phyloP scores from a whole-genome alignment of 2,113 vertebrate species.

The Lepisosteus osseus region DNA sequence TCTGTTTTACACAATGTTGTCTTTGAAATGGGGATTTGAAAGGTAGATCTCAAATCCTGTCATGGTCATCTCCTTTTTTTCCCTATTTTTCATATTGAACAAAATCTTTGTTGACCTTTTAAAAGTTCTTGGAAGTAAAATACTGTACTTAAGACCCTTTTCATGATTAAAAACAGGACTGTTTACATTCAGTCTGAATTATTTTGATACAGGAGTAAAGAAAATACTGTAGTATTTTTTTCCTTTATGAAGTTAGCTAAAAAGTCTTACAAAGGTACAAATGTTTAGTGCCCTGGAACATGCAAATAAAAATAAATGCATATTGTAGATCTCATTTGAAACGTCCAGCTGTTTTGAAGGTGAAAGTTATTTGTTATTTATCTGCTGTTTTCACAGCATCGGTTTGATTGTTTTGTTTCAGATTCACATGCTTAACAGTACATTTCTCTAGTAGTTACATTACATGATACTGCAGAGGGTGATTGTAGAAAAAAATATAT shows the following conservation, averaged over 20 bases:
- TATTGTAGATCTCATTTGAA: slow-evolving; percentile 44
- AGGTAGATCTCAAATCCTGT: no score
- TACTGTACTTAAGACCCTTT: no score
- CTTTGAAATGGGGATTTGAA: no score
- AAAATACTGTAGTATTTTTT: slow-evolving; percentile 56
- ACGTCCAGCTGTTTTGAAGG: not conserved
- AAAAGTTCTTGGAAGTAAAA: no score
- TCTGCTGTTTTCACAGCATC: not conserved
- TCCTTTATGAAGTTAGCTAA: slow-evolving; percentile 36
- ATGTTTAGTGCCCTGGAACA: slow-evolving; percentile 61
- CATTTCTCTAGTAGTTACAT: no score
- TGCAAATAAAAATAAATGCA: slow-evolving; percentile 61
- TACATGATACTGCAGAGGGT: no score
- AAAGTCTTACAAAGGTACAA: slow-evolving; percentile 36
- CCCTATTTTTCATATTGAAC: no score
- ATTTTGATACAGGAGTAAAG: slow-evolving; percentile 53
- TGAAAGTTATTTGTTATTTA: not conserved
- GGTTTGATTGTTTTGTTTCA: not conserved
- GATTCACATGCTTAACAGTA: not conserved
- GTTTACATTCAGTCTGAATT: slow-evolving; percentile 29
- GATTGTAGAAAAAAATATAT: no score
- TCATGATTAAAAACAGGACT: not conserved
- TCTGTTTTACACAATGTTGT: no score
- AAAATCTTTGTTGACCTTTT: no score
- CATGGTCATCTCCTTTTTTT: no score